A percentile compares a stretch with the other conserved stretches of the same genome.
These are phyloP conservation scores for Noctua comes DNA, from an alignment of 2,888 invertebrate species.

Conservation along the genomic window DNA sequence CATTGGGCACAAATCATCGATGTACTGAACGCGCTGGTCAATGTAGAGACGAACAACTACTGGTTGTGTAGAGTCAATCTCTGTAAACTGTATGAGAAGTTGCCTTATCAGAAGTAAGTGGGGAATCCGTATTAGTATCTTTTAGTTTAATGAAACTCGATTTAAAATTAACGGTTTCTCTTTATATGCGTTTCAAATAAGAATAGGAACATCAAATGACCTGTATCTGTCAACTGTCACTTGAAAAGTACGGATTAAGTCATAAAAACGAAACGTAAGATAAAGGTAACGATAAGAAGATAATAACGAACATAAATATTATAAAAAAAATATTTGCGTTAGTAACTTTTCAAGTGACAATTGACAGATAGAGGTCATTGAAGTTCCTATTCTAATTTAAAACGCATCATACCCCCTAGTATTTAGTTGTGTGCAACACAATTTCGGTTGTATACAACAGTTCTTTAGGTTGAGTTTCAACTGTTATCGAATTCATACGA, in stretches of 20 bases:
- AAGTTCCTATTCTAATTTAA: no score
- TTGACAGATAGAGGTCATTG: background rate
- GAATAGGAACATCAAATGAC: background rate
- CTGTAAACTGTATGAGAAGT: slow-evolving; percentile 82
- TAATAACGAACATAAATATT: background rate
- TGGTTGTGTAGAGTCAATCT: slow-evolving; percentile 95
- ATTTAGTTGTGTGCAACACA: background rate
- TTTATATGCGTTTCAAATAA: background rate
- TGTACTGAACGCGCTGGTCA: slow-evolving; percentile 91
- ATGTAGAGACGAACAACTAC: slow-evolving; percentile 93
- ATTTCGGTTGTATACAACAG: background rate
- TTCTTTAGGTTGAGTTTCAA: background rate
- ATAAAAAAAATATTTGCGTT: no score
- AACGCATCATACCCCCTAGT: background rate
- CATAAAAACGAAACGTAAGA: background rate
- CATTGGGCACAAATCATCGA: slow-evolving; percentile 90
- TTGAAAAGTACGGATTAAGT: background rate
- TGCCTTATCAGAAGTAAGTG: slow-evolving; percentile 85
- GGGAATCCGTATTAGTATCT: background rate
- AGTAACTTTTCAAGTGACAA: background rate
- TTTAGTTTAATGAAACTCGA: background rate
- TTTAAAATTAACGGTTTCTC: background rate
- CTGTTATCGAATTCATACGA: background rate
- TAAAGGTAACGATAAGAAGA: no score
- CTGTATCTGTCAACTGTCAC: background rate